These are phyloP conservation scores for Ibycter americanus DNA, from an alignment of 2,797 vertebrate genomes.

Conservation along the genomic window DNA sequence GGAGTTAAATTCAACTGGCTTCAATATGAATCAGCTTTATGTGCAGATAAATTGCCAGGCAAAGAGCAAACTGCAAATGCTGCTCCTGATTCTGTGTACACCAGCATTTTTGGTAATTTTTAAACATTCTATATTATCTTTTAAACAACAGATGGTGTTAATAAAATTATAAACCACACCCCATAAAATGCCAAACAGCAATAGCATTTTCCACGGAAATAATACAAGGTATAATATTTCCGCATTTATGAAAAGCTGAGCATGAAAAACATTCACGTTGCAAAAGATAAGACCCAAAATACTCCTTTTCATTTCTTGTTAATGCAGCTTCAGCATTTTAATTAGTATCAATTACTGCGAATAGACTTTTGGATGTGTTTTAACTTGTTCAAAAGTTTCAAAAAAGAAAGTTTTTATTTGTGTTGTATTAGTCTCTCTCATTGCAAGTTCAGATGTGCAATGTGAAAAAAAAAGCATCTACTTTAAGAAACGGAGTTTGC, in stretches of 20 bases:
- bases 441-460: slow-evolving; percentile 51
- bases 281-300: slow-evolving; percentile 59
- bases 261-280: slow-evolving; percentile 45
- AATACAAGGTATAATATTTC: slow-evolving; percentile 64
- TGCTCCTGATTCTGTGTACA: slow-evolving; percentile 51
- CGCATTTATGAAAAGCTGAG: slow-evolving; percentile 36
- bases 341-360: slow-evolving; percentile 56
- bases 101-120: slow-evolving; percentile 63
- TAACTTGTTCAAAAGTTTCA: slow-evolving; percentile 57
- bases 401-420: slow-evolving; percentile 47
- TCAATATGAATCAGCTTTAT: slow-evolving; percentile 49
- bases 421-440: slow-evolving; percentile 45
- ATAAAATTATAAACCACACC: slow-evolving; percentile 70
- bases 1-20: slow-evolving; percentile 58
- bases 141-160: slow-evolving; percentile 71
- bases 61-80: slow-evolving; percentile 61
- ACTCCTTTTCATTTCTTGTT: slow-evolving; percentile 59
- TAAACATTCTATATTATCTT: slow-evolving; percentile 67
- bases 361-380: slow-evolving; percentile 58
- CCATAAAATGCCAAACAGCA: slow-evolving; percentile 63
- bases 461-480: background rate
- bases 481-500: slow-evolving; percentile 68
- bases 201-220: slow-evolving; percentile 54
- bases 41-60: slow-evolving; percentile 49
- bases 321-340: slow-evolving; percentile 59